These are phyloP conservation scores for Psephotus haematonotus DNA, from an alignment of 2,113 vertebrate species.

Conservation along the genomic window DNA sequence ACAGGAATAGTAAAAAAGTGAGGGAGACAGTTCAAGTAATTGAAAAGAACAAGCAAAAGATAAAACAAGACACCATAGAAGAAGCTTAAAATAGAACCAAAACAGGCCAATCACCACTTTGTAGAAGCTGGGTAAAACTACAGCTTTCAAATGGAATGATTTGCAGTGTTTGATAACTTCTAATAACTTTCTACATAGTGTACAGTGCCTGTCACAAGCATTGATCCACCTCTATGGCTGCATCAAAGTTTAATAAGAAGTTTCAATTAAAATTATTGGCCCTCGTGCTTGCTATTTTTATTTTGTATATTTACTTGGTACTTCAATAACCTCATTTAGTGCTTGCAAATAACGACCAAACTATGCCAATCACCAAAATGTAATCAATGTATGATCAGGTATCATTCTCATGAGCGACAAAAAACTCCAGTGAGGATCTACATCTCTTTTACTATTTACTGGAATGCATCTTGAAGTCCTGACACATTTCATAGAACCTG, in stretches of 20 bases:
- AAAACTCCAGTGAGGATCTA: background rate
- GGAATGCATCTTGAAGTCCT: fast-evolving
- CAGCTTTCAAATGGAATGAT: background rate
- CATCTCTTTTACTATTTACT: background rate
- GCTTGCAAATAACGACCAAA: background rate
- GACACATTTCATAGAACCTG: background rate
- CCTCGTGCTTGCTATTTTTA: background rate
- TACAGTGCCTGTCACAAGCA: background rate
- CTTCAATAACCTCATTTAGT: background rate
- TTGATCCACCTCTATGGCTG: background rate
- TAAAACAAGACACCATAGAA: background rate
- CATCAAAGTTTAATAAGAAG: background rate
- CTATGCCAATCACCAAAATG: background rate
- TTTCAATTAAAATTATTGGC: background rate
- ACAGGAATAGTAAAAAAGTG: background rate
- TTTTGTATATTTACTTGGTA: background rate
- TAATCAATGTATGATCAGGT: background rate
- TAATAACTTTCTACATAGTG: background rate
- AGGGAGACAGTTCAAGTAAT: background rate
- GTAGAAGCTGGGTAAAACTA: background rate
- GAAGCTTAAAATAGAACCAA: background rate
- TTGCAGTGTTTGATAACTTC: background rate
- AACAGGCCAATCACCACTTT: background rate
- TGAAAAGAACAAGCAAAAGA: background rate
- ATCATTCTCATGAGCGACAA: background rate